phyloP scores from a whole-genome alignment of 2,888 invertebrate genomes.

The Pyrrhosoma nymphula region DNA sequence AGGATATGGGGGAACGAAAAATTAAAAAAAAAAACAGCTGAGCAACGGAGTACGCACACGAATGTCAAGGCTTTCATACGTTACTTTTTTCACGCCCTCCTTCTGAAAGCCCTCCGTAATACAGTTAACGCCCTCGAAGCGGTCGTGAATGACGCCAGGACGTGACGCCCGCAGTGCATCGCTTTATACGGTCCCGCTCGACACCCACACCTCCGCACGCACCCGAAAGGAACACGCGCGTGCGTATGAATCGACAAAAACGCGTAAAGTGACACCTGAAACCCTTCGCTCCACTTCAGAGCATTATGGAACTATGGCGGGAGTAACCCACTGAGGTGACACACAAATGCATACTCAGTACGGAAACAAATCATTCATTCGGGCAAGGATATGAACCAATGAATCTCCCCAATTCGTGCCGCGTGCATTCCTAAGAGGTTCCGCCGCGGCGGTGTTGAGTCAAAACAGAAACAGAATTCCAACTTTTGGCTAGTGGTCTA shows the following conservation, averaged over 20 bases:
- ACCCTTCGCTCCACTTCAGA: not conserved
- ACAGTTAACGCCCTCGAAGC: conserved; percentile 5
- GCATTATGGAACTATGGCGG: not conserved
- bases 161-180: not conserved
- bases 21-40: too few species aligned
- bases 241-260: too few species aligned
- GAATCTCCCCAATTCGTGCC: too few species aligned
- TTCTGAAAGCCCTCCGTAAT: not conserved
- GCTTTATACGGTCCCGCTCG: not conserved
- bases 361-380: too few species aligned
- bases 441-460: too few species aligned
- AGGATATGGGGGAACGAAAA: not conserved
- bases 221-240: not conserved
- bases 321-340: too few species aligned
- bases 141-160: not conserved
- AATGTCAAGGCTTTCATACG: not conserved
- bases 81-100: not conserved
- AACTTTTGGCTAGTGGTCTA: too few species aligned
- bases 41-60: not conserved
- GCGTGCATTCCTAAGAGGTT: too few species aligned
- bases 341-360: too few species aligned
- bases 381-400: too few species aligned
- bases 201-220: not conserved
- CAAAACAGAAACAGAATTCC: too few species aligned
- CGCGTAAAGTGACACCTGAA: not conserved